Evolutionary conservation across 2,888 invertebrate genomes (phyloP), one percentile per base, ranked within the genome.

Genomic region (Diarsia dahlii): DNA sequence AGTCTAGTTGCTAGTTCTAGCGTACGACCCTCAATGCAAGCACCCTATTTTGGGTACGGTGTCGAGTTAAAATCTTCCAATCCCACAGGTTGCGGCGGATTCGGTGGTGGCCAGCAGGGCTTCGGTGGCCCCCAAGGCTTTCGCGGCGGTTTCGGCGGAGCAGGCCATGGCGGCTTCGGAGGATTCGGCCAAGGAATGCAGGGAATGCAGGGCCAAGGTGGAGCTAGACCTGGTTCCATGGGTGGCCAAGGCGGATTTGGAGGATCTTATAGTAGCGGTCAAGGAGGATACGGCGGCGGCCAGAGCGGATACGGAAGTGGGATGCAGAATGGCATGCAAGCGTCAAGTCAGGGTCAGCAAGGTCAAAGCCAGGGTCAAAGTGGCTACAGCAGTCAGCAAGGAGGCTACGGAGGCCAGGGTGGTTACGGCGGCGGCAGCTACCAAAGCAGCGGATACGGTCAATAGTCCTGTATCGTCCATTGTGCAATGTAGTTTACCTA

Each of bases 261-360:
- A 46, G 78, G 67, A 66, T 58, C 69, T 10, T 74, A n/a, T 39
- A 58, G 28, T n/a, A 56, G 85, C 54, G 66, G 81, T 62, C 81
- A 81, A 73, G 74, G 72, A 34, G 80, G 73, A n/a, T 80, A 20
- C 52, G 12, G 84, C 69, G 58, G 56, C 23, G 23, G 76, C 13
- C 81, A 82, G n/a, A 65, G 77, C 12, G 71, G 86, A 15, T 85
- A 60, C 39, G 68, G 77, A 9, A 67, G 84, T 0, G 60, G 60
- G 60, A 67, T 83, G 82, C 84, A 84, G 45, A 84, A 87, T 39
- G 84, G 86, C 52, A n/a, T 86, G 87, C 82, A 86, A 71, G 73
- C 73, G 18, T 67, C 81, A 39, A 65, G 23, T 39, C 81, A 79
- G 5, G 64, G n/a, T 39, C 82, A 80, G 9, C 73, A 73, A n/a